Base-by-base conservation (phyloP, 1,140 invertebrate species). In the Bombus superbus region DNA sequence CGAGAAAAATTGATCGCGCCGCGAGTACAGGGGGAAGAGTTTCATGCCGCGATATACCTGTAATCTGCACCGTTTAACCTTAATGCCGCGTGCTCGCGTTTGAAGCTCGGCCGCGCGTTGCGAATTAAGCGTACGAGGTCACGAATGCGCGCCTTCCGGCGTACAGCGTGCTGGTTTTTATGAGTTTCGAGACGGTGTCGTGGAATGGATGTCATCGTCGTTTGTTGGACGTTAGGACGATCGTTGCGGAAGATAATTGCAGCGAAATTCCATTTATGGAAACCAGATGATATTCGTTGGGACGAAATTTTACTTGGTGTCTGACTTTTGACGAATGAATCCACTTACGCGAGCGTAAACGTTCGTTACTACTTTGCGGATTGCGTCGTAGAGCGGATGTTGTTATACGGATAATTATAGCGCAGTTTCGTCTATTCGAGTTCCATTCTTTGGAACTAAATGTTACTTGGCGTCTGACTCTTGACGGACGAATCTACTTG, bases 1-100 rank as follows among this genome's bases (percentile, higher is more conserved):
- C 13, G 22, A 35, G 32, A 87, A 88, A 87, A 78, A 79, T 88
- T 69, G n/a, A 32, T 64, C 76, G 71, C 76, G 40, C 76, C 81
- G 38, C 57, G 83, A 32, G 47, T 38, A 28, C n/a, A 53, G 44
- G n/a, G 44, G 47, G 73, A 74, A 32, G n/a, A 22, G n/a, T 18
- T 22, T 38, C 15, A 11, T 44, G 42, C 42, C 72, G 40, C 72
- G 22, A 76, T 62, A 77, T 28, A 35, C 71, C 84, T 86, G 81
- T 66, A 86, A 78, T 88, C 47, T 13, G 44, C n/a, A 42, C 32
- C 71, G 71, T 81, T 86, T 42, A 75, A 62, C 40, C 81, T 72
- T 74, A 77, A 35, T 42, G 53, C 8, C 40, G 32, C 42, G 25
- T 10, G 25, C 53, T 74, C 38, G 53, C 53, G 38, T 35, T 47